Conservation (phyloP, 2,888 invertebrate genomes). For the Hemicrepidius hirtus region DNA sequence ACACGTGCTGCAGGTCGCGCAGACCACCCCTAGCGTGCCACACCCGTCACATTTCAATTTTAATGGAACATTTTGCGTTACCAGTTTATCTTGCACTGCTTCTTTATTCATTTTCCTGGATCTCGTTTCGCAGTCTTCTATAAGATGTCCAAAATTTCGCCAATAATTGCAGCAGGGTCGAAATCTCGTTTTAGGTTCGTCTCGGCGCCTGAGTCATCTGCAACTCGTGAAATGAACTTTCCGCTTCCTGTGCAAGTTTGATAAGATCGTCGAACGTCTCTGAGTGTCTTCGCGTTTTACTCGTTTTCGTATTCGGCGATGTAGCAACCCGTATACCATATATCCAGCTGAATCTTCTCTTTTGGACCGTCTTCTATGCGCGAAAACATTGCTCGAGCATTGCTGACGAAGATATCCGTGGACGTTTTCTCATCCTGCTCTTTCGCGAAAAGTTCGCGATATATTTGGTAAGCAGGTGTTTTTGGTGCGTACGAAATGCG, state of each 20-base stretch:
- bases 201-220: no score
- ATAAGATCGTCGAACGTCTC: no score
- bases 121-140: no score
- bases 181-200: neutral
- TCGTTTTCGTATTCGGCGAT: neutral
- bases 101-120: no score
- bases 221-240: no score
- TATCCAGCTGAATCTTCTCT: no score
- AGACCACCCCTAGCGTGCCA: neutral
- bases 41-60: neutral
- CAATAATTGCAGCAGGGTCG: neutral
- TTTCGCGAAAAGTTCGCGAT: neutral
- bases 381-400: no score
- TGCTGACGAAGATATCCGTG: neutral
- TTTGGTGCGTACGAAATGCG: neutral
- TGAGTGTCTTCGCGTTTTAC: no score
- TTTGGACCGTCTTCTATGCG: no score
- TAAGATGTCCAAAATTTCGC: neutral
- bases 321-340: neutral
- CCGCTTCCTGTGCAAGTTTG: no score
- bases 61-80: neutral
- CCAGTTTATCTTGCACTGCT: neutral
- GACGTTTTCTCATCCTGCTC: neutral
- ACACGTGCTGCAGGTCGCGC: neutral
- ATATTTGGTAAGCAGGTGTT: neutral